Conservation (phyloP, 2,797 vertebrate genomes). For the Catharus ustulatus region DNA sequence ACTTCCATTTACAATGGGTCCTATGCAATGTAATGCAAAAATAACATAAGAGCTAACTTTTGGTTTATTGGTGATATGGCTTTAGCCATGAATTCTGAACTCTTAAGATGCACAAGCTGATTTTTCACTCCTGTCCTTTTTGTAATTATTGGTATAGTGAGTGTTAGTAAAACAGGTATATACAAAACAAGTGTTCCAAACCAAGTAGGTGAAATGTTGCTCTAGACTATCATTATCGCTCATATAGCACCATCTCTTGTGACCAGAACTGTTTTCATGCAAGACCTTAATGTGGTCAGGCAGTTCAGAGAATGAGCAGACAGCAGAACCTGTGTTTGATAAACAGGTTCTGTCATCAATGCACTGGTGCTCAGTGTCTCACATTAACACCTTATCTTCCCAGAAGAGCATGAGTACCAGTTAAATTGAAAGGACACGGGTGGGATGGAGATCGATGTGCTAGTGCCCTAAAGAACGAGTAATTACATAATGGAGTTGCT, state of each 20-base stretch:
- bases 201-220: background rate
- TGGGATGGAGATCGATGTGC: conserved; percentile 25
- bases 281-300: conserved; percentile 3
- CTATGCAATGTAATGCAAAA: background rate
- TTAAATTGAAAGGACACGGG: background rate
- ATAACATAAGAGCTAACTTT: background rate
- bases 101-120: background rate
- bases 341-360: conserved; percentile 40
- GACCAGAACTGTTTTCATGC: background rate
- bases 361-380: background rate
- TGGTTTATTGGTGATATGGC: background rate
- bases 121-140: background rate
- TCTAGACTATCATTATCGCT: background rate
- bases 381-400: background rate
- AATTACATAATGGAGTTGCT: conserved; percentile 20
- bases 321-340: conserved; percentile 4
- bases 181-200: background rate
- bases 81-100: background rate
- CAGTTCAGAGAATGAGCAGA: background rate
- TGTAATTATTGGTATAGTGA: background rate
- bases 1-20: background rate
- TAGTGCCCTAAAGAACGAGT: conserved; percentile 23
- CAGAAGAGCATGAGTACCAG: background rate
- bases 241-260: background rate
- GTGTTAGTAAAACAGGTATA: background rate